Evolutionary conservation across 2,113 vertebrate genomes (phyloP), one percentile per base, ranked within the genome.

Genomic region (Oenanthe oenanthe): DNA sequence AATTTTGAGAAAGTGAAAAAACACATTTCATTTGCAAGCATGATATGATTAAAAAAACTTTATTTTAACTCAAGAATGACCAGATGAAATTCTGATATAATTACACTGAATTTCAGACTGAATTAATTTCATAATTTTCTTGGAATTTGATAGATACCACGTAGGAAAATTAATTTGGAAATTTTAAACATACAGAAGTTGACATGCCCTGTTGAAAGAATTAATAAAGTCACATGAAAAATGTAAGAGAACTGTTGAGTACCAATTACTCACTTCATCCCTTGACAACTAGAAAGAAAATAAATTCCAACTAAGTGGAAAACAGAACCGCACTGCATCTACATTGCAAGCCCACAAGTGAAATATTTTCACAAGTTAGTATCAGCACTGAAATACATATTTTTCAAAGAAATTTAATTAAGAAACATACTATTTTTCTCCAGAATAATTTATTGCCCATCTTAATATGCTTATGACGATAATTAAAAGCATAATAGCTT

Each of bases 271-370:
- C 20, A 14, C 32, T 88, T 48, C 17, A 65, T 51, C 90, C 56
- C 40, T 84, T 77, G 16, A 74, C 26, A 71, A 47, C 3, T 54
- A 58, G 38, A 18, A 91, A 78, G 10, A 79, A 93, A 93, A 62
- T 0, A 42, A 71, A 84, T 51, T 78, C 20, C 24, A 66, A 45
- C 7, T 62, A 62, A 63, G 50, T 40, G 31, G 21, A 79, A 81
- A 67, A 48, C 15, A 4, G 56, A 71, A 81, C 45, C 0, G 0
- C 4, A 19, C 5, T 53, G 15, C 24, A 48, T 50, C 26, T 62
- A 50, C 12, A 58, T 2, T n/a, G 9, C 22, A 82, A 85, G 19
- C 18, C 60, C 19, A 4, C 47, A 92, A 80, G 5, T 18, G 14
- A 89, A 89, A 48, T 81, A 61, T 40, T 89, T 77, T 72, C 53